Percentiles rank a stretch among this genome's conserved stretches.
phyloP scores from a whole-genome alignment of 2,888 invertebrate species.

The Leptopilina myrica region DNA sequence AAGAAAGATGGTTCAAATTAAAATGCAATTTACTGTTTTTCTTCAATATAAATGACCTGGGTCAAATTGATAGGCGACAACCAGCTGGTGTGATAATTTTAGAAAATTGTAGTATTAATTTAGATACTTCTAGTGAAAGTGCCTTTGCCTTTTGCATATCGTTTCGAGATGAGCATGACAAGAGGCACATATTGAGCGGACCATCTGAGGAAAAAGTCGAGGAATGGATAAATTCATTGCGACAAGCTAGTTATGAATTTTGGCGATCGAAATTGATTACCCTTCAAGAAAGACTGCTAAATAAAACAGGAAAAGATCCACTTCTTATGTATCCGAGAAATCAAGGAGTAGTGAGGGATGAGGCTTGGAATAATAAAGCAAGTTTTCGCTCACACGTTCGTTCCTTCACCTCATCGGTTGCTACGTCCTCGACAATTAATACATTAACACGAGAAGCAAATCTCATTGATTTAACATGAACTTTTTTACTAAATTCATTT shows the following conservation, averaged over 20 bases:
- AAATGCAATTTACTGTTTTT: conserved; percentile 87
- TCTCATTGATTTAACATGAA: conserved; percentile 63
- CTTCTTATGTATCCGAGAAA: conserved; percentile 81
- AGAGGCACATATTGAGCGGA: conserved; percentile 84
- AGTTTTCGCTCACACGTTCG: conserved; percentile 72
- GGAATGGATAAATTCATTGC: conserved; percentile 84
- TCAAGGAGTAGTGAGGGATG: conserved; percentile 77
- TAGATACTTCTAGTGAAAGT: conserved; percentile 82
- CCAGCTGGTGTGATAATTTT: conserved; percentile 86
- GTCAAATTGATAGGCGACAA: conserved; percentile 81
- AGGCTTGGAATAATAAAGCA: conserved; percentile 67
- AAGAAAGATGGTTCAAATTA: conserved; percentile 88
- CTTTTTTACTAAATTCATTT: conserved; percentile 15
- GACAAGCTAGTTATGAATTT: conserved; percentile 85
- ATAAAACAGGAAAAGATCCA: conserved; percentile 84
- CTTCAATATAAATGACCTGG: conserved; percentile 84
- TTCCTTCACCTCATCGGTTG: conserved; percentile 62
- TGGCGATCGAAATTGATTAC: conserved; percentile 82
- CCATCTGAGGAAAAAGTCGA: conserved; percentile 84
- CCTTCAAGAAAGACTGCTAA: conserved; percentile 83
- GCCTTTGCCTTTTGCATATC: conserved; percentile 87
- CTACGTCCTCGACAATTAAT: conserved; percentile 59
- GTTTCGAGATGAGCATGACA: conserved; percentile 83
- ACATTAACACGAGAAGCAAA: conserved; percentile 66
- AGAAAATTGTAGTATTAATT: conserved; percentile 84